A percentile compares a stretch with the other conserved stretches of the same genome.
These are phyloP conservation scores for Hypsibius dujardini DNA, from an alignment of 1,140 invertebrate genomes.

Conservation along the genomic window DNA sequence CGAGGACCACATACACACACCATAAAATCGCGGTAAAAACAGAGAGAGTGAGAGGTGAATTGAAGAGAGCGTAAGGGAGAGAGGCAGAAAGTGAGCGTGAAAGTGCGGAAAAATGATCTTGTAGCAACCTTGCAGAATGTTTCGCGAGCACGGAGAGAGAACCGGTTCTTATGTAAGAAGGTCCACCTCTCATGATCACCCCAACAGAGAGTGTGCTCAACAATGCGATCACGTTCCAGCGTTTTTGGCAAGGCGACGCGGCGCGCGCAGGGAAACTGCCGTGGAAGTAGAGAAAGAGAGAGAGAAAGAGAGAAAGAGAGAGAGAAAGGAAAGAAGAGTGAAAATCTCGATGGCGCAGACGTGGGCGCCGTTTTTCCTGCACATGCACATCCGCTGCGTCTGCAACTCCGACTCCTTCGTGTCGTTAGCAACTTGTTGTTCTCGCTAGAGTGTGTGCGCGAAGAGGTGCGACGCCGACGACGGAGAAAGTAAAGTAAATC, in stretches of 20 bases:
- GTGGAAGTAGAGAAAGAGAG: not conserved
- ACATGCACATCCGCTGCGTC: too few relatives aligned
- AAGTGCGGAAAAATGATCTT: not conserved
- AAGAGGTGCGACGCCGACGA: too few relatives aligned
- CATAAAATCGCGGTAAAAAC: too few relatives aligned
- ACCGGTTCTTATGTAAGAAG: constrained; percentile 9
- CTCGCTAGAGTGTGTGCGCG: too few relatives aligned
- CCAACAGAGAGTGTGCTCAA: not conserved
- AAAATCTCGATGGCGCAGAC: constrained; percentile 5
- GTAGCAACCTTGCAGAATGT: not conserved
- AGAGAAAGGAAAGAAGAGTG: not conserved
- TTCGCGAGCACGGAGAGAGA: not conserved
- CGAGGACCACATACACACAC: too few relatives aligned
- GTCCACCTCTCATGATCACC: not conserved
- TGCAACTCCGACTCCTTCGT: too few relatives aligned
- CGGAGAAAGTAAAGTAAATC: too few relatives aligned
- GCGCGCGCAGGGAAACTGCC: not conserved
- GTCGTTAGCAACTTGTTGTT: too few relatives aligned
- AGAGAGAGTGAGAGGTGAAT: not conserved
- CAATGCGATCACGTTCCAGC: constrained; percentile 8
- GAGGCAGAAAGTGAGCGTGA: not conserved
- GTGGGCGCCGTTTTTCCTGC: not conserved
- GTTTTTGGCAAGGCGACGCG: not conserved
- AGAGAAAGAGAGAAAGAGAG: not conserved
- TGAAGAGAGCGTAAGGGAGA: not conserved